Base-by-base conservation (phyloP, 1,140 invertebrate species). In the Potamilus streckersoni region DNA sequence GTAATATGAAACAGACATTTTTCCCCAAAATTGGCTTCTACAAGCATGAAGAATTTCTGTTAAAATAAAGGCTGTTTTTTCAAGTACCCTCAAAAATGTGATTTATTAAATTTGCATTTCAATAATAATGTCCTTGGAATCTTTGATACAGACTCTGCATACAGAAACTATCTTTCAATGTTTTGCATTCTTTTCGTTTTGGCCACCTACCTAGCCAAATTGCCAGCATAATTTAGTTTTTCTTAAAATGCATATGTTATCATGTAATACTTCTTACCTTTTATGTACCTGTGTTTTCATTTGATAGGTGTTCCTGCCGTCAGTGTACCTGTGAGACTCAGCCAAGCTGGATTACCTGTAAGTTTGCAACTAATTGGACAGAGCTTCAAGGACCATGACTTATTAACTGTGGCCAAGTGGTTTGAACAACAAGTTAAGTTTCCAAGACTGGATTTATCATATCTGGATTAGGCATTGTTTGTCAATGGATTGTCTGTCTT, bases 351-450 rank as follows among this genome's bases (percentile, higher is more conserved):
- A 3, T 86, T 99, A 60, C 98, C 98, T 0, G 88, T 99, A 6
- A 95, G 96, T 70, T 86, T 99, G 58, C 98, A 99, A 90, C 87
- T 99, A n/a, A 97, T 99, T 91, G 95, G 94, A 2, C 94, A 93
- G 23, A 91, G 91, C 78, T 92, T 96, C 69, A 93, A 94, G 58
- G 97, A 99, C 88, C 89, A 94, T 63, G 87, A 92, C 70, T 85
- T 99, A 61, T 90, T 99, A 4, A 93, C 92, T 69, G 92, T 95
- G 55, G 96, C 96, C 2, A 95, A 95, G 78, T 96, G 93, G 92
- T 93, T 98, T 77, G 96, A 99, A 91, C 90, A 92, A 64, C 71
- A 85, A 70, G 76, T 81, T 14, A 73, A 86, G 64, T 87, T 88
- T 81, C 79, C 80, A 57, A 67, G 66, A 23, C 77, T 89, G 23